phyloP scores from a whole-genome alignment of 2,888 invertebrate species.

The Poecilus cupreus region DNA sequence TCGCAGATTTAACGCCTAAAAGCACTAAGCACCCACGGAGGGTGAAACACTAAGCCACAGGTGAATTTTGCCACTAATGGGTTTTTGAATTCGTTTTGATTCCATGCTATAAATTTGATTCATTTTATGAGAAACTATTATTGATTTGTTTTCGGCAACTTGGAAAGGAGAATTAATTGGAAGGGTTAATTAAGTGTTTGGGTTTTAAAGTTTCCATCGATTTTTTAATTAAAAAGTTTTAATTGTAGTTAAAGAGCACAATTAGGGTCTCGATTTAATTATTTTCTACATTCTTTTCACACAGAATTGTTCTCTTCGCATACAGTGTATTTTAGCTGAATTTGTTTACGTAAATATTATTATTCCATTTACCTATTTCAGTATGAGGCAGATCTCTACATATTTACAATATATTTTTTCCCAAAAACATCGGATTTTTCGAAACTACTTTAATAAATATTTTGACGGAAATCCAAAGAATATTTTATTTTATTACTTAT shows the following conservation, averaged over 20 bases:
- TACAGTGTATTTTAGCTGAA: too few relatives aligned
- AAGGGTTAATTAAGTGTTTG: not conserved
- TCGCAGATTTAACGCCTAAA: slow-evolving; percentile 26
- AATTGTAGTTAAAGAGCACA: not conserved
- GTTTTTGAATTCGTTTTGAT: slow-evolving; percentile 5
- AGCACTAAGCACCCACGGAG: slow-evolving; percentile 21
- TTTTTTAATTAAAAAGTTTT: slow-evolving; percentile 5
- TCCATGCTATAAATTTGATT: slow-evolving; percentile 6
- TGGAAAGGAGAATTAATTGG: not conserved
- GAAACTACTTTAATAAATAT: too few relatives aligned
- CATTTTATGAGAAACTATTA: not conserved
- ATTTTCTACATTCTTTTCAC: too few relatives aligned
- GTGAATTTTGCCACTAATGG: slow-evolving; percentile 1
- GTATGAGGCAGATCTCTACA: too few relatives aligned
- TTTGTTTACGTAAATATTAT: too few relatives aligned
- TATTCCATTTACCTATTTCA: too few relatives aligned
- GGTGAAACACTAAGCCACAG: not conserved
- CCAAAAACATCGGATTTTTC: too few relatives aligned
- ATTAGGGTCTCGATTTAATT: not conserved
- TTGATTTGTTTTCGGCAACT: not conserved
- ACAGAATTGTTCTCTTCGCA: too few relatives aligned
- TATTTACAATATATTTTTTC: too few relatives aligned
- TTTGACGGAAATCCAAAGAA: too few relatives aligned
- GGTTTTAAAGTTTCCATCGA: not conserved
- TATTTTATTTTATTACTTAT: too few relatives aligned